Conservation (phyloP, 2,113 vertebrate genomes). For the Motacilla alba region DNA sequence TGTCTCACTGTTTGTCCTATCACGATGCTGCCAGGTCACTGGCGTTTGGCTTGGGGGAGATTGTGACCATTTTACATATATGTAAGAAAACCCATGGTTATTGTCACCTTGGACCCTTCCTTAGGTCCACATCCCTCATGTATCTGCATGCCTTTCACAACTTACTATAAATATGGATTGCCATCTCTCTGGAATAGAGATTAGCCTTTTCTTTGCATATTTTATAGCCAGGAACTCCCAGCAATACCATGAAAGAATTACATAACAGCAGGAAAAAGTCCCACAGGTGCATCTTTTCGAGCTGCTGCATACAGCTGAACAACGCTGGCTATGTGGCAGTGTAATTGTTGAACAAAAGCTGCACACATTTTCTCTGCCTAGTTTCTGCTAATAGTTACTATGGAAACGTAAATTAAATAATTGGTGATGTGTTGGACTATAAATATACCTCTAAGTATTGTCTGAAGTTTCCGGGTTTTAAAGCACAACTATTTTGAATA, state of each 20-base stretch:
- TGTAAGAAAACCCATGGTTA: not conserved
- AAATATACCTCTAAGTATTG: not conserved
- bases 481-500: not conserved
- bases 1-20: not conserved
- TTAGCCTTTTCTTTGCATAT: not conserved
- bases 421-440: not conserved
- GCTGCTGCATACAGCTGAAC: not conserved
- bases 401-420: conserved; percentile 48
- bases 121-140: not conserved
- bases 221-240: not conserved
- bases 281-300: not conserved
- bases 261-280: not conserved
- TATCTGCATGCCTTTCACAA: not conserved
- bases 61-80: not conserved
- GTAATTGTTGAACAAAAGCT: not conserved
- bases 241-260: not conserved
- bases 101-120: not conserved
- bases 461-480: not conserved
- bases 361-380: not conserved
- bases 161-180: not conserved
- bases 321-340: not conserved
- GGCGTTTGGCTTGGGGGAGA: rapidly evolving
- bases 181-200: not conserved
- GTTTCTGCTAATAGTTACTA: conserved; percentile 15
- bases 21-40: not conserved